Evolutionary conservation across 64 coral and sea anemone genomes (phyloP), one percentile per base, ranked within the genome.

Genomic region (Hydrozoanthus tunicans): DNA sequence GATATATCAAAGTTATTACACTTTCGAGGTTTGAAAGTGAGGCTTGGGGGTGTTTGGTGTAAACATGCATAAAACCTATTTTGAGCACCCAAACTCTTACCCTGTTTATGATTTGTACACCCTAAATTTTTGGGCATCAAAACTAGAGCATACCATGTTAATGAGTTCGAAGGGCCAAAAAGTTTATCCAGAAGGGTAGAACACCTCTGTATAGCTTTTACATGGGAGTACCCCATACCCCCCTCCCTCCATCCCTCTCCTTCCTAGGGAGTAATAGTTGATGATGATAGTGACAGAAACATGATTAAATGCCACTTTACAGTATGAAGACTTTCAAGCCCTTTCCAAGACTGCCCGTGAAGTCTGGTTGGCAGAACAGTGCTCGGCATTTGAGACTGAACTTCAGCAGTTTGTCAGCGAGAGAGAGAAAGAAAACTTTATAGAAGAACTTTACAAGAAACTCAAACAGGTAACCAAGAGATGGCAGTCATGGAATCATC

Each of bases 401-500:
- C 81, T 98, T 25, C 86, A 89, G n/a, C 92, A 89, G 15, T 69
- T 95, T 65, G 85, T 86, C 52, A 77, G 73, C 8, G 65, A 86
- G 58, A 91, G 83, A 72, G 93, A 95, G 59, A 93, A 88, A 53
- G 96, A 98, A 13, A 92, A 91, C 67, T 93, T 98, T 90, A 80
- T 93, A 56, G 96, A 98, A 57, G 96, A 98, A 17, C 82, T 98
- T 53, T 95, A 95, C 86, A 77, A 81, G 53, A 98, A 98, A 58
- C 89, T 98, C 3, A 92, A 94, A 54, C 96, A 95, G 90, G 89
- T 98, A 13, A 95, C 96, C 5, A 92, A 89, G 67, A 91, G 96
- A 75, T 98, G 96, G 96, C 91, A 94, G 63, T 98, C 93, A 3
- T 98, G 96, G 96, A 94, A 98, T 91, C 96, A 98, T 24, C 92